Evolutionary conservation across 2,797 vertebrate species (phyloP).

Genomic region (Sebastes iracundus): DNA sequence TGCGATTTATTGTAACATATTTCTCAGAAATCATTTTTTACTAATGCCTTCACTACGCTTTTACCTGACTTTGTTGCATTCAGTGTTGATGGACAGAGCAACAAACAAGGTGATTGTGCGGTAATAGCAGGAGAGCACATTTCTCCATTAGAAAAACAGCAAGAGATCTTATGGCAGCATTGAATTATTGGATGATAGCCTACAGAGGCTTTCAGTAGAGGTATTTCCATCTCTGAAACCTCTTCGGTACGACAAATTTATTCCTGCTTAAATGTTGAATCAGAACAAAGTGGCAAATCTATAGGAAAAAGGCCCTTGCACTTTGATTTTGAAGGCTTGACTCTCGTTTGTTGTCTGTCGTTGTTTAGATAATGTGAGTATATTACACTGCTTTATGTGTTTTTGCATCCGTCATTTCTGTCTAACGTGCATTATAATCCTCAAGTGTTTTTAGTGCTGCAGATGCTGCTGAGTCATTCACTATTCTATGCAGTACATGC

Average conservation of each 20-base stretch:
- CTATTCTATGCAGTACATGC: not conserved
- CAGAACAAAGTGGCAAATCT: not conserved
- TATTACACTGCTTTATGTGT: not conserved
- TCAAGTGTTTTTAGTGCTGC: not conserved
- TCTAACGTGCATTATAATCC: not conserved
- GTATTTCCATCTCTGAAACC: not conserved
- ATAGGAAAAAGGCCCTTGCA: not conserved
- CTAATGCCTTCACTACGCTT: not conserved
- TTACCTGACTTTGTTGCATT: slow-evolving; percentile 6
- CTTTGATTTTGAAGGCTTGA: not conserved
- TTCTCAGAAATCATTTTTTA: not conserved
- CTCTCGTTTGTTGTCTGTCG: not conserved
- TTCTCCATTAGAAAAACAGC: slow-evolving; percentile 10
- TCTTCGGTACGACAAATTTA: not conserved
- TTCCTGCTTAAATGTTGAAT: not conserved
- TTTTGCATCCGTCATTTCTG: not conserved
- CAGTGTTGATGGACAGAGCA: not conserved
- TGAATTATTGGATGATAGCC: not conserved
- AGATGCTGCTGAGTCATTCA: not conserved
- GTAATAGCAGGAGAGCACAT: slow-evolving; percentile 1
- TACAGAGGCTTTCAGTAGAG: not conserved
- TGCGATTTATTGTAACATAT: not conserved
- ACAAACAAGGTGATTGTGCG: slow-evolving; percentile 31
- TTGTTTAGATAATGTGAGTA: not conserved
- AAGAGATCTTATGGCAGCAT: not conserved